A percentile compares a stretch with the other conserved stretches of the same genome.
phyloP scores from a whole-genome alignment of 2,888 invertebrate genomes.

The Hyles lineata region DNA sequence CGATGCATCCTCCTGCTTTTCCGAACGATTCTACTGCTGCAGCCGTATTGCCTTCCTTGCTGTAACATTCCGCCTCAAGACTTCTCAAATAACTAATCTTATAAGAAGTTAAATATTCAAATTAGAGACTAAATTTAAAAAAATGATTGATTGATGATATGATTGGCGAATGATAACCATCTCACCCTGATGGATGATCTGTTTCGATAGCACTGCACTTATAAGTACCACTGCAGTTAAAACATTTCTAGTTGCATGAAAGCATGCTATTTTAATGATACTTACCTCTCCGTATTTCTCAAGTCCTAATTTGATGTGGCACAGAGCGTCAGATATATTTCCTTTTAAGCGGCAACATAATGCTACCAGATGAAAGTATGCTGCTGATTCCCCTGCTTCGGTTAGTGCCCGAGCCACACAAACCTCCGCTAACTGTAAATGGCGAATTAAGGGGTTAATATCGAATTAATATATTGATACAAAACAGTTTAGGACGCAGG shows the following conservation, averaged over 20 bases:
- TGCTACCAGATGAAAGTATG: slow-evolving; percentile 66
- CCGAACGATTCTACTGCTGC: slow-evolving; percentile 56
- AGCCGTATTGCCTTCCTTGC: slow-evolving; percentile 52
- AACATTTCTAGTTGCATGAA: neutral
- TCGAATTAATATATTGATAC: too few species aligned
- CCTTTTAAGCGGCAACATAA: slow-evolving; percentile 68
- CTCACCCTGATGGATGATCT: too few species aligned
- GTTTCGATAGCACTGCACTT: too few species aligned
- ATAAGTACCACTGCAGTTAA: too few species aligned
- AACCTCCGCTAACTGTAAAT: slow-evolving; percentile 67
- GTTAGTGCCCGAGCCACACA: slow-evolving; percentile 63
- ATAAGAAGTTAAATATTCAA: slow-evolving; percentile 24
- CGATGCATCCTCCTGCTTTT: slow-evolving; percentile 53
- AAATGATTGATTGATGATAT: too few species aligned
- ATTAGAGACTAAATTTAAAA: too few species aligned
- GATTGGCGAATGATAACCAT: too few species aligned
- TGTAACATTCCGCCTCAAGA: slow-evolving; percentile 70
- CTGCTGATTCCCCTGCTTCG: slow-evolving; percentile 58
- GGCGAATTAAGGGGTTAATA: too few species aligned
- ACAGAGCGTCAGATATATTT: slow-evolving; percentile 61
- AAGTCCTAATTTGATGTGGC: slow-evolving; percentile 60
- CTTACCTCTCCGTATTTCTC: slow-evolving; percentile 69
- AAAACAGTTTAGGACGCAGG: too few species aligned
- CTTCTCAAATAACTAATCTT: slow-evolving; percentile 66
- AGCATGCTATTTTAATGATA: neutral